These are phyloP conservation scores for Drosophila lacicola DNA, from an alignment of 2,888 invertebrate genomes.

Conservation along the genomic window DNA sequence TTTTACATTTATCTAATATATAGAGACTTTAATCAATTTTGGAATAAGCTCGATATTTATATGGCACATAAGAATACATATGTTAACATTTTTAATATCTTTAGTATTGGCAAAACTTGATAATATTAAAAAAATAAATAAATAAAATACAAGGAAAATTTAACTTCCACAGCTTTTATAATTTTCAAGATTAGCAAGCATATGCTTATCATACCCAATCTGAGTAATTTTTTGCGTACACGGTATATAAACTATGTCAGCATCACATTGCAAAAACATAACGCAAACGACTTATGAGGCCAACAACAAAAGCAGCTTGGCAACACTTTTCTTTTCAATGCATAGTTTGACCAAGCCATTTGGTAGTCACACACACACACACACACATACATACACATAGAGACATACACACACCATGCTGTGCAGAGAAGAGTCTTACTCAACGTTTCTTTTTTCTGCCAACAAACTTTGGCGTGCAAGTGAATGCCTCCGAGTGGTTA, in stretches of 20 bases:
- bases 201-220: not conserved
- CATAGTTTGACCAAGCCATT: constrained; percentile 30
- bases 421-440: constrained; percentile 53
- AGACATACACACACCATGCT: constrained; percentile 12
- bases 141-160: no score
- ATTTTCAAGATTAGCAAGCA: not conserved
- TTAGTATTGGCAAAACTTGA: no score
- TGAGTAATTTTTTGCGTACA: not conserved
- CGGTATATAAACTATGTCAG: constrained; percentile 61
- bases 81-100: no score
- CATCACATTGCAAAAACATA: constrained; percentile 57
- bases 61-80: no score
- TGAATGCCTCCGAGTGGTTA: constrained; percentile 50
- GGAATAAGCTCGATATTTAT: no score
- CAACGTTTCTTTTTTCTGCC: constrained; percentile 46
- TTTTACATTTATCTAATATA: no score
- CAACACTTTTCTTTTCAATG: constrained; percentile 66
- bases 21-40: no score
- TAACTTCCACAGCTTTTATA: no score
- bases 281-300: constrained; percentile 37
- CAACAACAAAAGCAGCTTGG: constrained; percentile 36
- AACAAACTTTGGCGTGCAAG: constrained; percentile 53
- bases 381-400: constrained; percentile 16
- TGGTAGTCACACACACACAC: constrained; percentile 7
- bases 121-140: no score